phyloP scores from a whole-genome alignment of 1,140 invertebrate genomes.

The Alviniconcha marisindica region DNA sequence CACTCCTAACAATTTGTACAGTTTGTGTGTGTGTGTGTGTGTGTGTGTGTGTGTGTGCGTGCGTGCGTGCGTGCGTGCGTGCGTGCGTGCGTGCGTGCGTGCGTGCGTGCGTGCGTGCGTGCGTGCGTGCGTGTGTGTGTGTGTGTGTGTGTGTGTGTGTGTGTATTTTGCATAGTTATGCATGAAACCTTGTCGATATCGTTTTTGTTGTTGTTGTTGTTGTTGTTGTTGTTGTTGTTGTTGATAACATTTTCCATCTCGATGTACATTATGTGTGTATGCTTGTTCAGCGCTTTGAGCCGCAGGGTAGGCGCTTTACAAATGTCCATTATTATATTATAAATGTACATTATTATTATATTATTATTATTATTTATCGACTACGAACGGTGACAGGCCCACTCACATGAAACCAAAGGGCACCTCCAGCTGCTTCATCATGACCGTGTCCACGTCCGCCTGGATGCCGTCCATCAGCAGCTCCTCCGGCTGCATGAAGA shows the following conservation, averaged over 20 bases:
- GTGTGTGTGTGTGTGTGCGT: too few species aligned
- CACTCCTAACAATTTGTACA: too few species aligned
- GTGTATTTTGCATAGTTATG: too few species aligned
- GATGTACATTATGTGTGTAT: neutral
- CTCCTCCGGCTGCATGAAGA: conserved; percentile 3
- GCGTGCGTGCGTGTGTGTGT: neutral
- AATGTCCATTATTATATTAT: too few species aligned
- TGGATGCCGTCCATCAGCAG: neutral
- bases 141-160: neutral
- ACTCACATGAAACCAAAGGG: conserved; percentile 4
- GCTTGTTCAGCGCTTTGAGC: neutral
- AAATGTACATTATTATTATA: too few species aligned
- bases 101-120: neutral
- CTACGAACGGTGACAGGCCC: too few species aligned
- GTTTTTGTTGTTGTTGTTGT: too few species aligned
- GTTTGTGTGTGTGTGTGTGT: too few species aligned
- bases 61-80: neutral
- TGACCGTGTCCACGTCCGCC: neutral
- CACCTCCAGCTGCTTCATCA: neutral
- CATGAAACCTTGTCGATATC: too few species aligned
- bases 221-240: neutral
- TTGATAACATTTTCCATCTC: neutral
- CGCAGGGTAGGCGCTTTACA: too few species aligned
- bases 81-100: neutral
- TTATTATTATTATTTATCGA: too few species aligned